Conservation (phyloP, 2,113 vertebrate genomes). For the Taurulus bubalis region DNA sequence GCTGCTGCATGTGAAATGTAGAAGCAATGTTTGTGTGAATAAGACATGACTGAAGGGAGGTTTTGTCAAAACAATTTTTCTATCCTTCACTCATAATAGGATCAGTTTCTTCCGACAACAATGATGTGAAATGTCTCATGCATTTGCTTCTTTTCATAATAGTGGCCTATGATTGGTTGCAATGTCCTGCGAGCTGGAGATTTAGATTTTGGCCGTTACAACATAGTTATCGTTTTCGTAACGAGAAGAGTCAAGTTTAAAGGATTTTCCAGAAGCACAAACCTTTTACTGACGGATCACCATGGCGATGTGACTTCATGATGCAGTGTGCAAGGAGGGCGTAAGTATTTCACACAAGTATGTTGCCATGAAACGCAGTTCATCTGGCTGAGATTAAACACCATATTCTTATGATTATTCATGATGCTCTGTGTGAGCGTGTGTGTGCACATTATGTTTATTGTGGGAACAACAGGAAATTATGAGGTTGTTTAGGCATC, state of each 20-base stretch:
- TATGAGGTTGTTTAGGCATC: neutral
- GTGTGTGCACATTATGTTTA: slow-evolving; percentile 8
- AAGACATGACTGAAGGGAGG: slow-evolving; percentile 10
- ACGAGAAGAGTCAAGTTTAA: slow-evolving; percentile 10
- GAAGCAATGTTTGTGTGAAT: neutral
- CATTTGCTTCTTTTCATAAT: slow-evolving; percentile 1
- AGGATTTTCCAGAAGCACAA: slow-evolving; percentile 11
- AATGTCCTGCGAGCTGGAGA: slow-evolving; percentile 1
- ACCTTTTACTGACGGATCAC: slow-evolving; percentile 34
- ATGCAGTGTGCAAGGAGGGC: neutral
- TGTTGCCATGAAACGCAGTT: slow-evolving; percentile 21
- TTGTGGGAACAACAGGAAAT: slow-evolving; percentile 31
- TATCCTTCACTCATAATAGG: neutral
- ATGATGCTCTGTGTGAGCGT: slow-evolving; percentile 24
- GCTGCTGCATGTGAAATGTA: slow-evolving; percentile 35
- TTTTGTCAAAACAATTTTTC: slow-evolving; percentile 4
- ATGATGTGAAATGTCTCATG: neutral
- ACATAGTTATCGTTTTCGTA: neutral
- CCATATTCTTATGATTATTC: slow-evolving; percentile 58
- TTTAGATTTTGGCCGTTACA: slow-evolving; percentile 14
- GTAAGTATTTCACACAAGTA: slow-evolving; percentile 17
- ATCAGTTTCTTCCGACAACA: slow-evolving; percentile 14
- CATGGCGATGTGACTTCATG: slow-evolving; percentile 26
- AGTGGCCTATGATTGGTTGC: neutral
- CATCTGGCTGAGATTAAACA: slow-evolving; percentile 39